Conservation (phyloP, 2,113 vertebrate species). For the Spilogale gracilis region DNA sequence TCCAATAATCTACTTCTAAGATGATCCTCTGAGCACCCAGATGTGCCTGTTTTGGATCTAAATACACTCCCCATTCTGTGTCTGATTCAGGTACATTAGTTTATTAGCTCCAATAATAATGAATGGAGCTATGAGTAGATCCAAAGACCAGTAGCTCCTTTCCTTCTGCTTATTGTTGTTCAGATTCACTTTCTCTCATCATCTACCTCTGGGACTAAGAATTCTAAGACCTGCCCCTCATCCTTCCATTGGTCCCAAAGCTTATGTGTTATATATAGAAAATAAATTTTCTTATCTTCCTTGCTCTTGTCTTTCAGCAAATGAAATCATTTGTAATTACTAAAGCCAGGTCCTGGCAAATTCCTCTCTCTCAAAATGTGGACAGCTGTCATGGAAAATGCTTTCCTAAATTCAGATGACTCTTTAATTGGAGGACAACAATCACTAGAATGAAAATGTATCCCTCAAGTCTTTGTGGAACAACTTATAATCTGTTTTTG, state of each 20-base stretch:
- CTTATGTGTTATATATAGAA: background rate
- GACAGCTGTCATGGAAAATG: conserved; percentile 63
- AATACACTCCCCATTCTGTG: background rate
- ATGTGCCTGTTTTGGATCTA: background rate
- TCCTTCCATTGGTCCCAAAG: background rate
- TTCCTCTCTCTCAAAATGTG: conserved; percentile 26
- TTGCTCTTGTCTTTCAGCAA: conserved; percentile 58
- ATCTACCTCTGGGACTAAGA: background rate
- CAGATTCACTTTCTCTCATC: background rate
- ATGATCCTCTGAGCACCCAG: background rate
- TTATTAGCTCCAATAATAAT: background rate
- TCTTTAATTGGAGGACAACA: background rate
- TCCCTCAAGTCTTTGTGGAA: conserved; percentile 30
- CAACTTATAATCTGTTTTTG: conserved; percentile 19
- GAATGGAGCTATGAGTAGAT: background rate
- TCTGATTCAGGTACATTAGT: background rate
- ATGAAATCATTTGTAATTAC: conserved; percentile 61
- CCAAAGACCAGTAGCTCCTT: background rate
- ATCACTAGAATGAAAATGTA: conserved; percentile 18
- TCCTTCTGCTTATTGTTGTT: background rate
- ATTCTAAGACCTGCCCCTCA: background rate
- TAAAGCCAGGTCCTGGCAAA: conserved; percentile 2
- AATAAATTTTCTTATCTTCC: background rate
- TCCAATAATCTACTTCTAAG: background rate
- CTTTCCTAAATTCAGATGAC: conserved; percentile 28